Percentiles rank a stretch among this genome's conserved stretches.
phyloP scores from a whole-genome alignment of 2,797 vertebrate genomes.

The Danionella dracula region DNA sequence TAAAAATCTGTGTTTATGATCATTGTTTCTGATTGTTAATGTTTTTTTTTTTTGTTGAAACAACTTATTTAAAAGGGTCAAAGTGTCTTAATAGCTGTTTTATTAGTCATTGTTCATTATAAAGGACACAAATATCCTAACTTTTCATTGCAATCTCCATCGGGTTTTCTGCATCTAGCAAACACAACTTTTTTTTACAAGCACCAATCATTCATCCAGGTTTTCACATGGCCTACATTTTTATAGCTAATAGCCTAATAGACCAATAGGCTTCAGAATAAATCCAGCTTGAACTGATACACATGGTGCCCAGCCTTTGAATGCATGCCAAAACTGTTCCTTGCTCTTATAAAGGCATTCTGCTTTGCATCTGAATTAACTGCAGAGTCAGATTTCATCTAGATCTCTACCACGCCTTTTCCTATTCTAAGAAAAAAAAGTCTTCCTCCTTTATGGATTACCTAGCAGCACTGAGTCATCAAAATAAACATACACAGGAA shows the following conservation, averaged over 20 bases:
- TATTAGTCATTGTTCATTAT: too few relatives aligned
- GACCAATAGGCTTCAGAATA: background rate
- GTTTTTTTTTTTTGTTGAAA: background rate
- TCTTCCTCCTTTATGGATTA: slow-evolving; percentile 69
- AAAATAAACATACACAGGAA: slow-evolving; percentile 58
- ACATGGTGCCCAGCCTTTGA: slow-evolving; percentile 6
- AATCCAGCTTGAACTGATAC: slow-evolving; percentile 1
- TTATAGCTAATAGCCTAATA: background rate
- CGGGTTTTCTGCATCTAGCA: slow-evolving; percentile 18
- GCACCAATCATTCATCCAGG: slow-evolving; percentile 13
- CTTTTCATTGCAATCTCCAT: background rate
- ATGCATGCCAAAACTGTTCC: slow-evolving; percentile 6
- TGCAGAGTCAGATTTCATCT: slow-evolving; percentile 41
- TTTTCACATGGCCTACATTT: slow-evolving; percentile 5
- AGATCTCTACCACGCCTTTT: slow-evolving; percentile 59
- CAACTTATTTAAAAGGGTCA: background rate
- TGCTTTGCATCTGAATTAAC: slow-evolving; percentile 43
- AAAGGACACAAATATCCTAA: background rate
- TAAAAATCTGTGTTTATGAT: slow-evolving; percentile 7
- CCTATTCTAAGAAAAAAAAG: slow-evolving; percentile 44
- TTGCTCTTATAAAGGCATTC: slow-evolving; percentile 14
- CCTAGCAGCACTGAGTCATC: slow-evolving; percentile 58
- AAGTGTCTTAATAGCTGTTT: too few relatives aligned
- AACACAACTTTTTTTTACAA: slow-evolving; percentile 17
- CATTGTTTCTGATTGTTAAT: background rate